phyloP scores from a whole-genome alignment of 1,140 invertebrate genomes.

The Ectropis grisescens region DNA sequence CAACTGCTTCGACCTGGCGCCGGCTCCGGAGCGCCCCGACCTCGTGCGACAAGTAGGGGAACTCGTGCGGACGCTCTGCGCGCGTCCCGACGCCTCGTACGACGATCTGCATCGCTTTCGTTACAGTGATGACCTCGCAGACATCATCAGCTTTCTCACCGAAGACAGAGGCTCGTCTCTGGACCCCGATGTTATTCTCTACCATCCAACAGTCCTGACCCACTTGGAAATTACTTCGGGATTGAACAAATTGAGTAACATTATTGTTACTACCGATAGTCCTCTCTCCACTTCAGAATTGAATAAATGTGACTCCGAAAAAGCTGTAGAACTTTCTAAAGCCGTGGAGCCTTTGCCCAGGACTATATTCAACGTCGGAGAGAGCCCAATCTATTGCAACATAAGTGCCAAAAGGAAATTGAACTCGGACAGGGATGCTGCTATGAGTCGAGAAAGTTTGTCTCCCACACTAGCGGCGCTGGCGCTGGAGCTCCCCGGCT shows the following conservation, averaged over 20 bases:
- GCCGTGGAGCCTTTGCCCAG: slow-evolving; percentile 37
- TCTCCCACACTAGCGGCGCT: slow-evolving; percentile 59
- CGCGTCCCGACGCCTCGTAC: slow-evolving; percentile 13
- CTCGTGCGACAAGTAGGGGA: slow-evolving; percentile 44
- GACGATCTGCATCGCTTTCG: slow-evolving; percentile 34
- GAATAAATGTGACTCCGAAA: slow-evolving; percentile 58
- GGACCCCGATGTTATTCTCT: slow-evolving; percentile 48
- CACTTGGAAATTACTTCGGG: slow-evolving; percentile 33
- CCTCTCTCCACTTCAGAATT: slow-evolving; percentile 21
- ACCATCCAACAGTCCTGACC: slow-evolving; percentile 58
- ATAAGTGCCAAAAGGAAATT: slow-evolving; percentile 26
- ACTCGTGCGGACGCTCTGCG: slow-evolving; percentile 36
- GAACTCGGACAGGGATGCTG: slow-evolving; percentile 14
- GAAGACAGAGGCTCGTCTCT: slow-evolving; percentile 36
- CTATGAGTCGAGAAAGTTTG: slow-evolving; percentile 20
- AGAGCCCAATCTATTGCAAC: slow-evolving; percentile 49
- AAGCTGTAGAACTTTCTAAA: slow-evolving; percentile 41
- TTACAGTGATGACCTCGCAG: slow-evolving; percentile 53
- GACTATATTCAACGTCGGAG: slow-evolving; percentile 19
- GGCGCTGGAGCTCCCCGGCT: slow-evolving; percentile 61
- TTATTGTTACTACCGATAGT: slow-evolving; percentile 30
- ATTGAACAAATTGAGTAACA: slow-evolving; percentile 29
- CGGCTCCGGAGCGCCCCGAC: slow-evolving; percentile 8
- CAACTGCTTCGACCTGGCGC: slow-evolving; percentile 48
- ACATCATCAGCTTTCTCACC: slow-evolving; percentile 43